phyloP scores from a whole-genome alignment of 2,113 vertebrate genomes.

The Xiphophorus maculatus region DNA sequence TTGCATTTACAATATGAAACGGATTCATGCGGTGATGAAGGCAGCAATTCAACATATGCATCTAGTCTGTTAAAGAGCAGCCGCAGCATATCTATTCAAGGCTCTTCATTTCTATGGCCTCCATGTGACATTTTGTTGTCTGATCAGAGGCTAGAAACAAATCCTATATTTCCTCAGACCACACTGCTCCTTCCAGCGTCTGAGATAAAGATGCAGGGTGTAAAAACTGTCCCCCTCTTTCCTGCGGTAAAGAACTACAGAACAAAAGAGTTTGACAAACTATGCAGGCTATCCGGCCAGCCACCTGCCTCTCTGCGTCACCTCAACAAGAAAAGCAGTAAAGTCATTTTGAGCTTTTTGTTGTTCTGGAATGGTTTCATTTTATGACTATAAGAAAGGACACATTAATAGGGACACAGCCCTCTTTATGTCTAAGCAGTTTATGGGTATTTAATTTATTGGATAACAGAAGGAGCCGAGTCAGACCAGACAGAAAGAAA shows the following conservation, averaged over 20 bases:
- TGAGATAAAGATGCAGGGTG: not conserved
- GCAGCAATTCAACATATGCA: not conserved
- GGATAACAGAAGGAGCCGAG: too few species aligned
- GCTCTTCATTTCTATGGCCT: constrained; percentile 2
- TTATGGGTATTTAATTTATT: too few species aligned
- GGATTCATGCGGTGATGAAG: not conserved
- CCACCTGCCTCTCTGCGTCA: too few species aligned
- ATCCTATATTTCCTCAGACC: not conserved
- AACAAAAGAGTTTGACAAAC: not conserved
- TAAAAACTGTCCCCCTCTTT: not conserved
- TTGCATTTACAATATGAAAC: not conserved
- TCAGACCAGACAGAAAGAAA: too few species aligned
- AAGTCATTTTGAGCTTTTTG: too few species aligned
- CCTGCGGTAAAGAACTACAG: not conserved
- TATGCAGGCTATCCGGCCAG: too few species aligned
- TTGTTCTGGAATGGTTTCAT: too few species aligned
- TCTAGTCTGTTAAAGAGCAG: not conserved
- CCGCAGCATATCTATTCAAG: not conserved
- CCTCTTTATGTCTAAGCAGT: too few species aligned
- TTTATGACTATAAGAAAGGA: too few species aligned
- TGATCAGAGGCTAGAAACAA: not conserved
- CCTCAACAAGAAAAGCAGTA: too few species aligned
- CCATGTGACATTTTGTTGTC: not conserved
- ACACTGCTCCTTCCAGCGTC: not conserved
- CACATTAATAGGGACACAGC: too few species aligned